phyloP scores from a whole-genome alignment of 2,113 vertebrate genomes.

The Labeo rohita region DNA sequence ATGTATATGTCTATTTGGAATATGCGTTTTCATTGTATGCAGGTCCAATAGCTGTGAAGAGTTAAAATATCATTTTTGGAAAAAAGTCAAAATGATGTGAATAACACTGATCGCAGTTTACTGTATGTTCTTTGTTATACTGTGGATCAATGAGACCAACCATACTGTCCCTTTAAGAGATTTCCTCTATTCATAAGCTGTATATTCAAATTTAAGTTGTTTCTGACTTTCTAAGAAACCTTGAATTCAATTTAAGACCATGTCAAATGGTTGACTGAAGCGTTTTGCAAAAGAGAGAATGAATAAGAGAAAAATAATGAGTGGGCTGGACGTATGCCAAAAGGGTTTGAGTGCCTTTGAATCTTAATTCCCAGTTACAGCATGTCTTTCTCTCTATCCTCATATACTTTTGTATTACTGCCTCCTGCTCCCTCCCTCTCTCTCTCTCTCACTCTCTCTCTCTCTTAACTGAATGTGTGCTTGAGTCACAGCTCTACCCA shows the following conservation, averaged over 20 bases:
- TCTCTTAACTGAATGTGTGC: constrained; percentile 35
- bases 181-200: neutral
- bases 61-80: neutral
- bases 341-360: constrained; percentile 17
- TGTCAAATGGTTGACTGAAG: neutral
- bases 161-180: neutral
- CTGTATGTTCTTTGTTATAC: neutral
- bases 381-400: neutral
- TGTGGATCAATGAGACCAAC: neutral
- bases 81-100: neutral
- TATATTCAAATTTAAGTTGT: neutral
- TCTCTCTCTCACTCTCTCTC: constrained; percentile 5
- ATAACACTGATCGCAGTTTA: neutral
- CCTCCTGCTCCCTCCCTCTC: neutral
- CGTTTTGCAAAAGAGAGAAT: neutral
- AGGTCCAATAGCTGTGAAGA: neutral
- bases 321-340: constrained; percentile 17
- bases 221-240: neutral
- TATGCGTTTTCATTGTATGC: neutral
- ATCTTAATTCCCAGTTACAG: constrained; percentile 9
- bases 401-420: neutral
- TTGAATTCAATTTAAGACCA: neutral
- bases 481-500: constrained; percentile 54
- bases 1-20: neutral
- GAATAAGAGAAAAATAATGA: neutral